Percentiles rank a stretch among this genome's conserved stretches.
phyloP scores from a whole-genome alignment of 2,113 vertebrate genomes.

The Cairina moschata region DNA sequence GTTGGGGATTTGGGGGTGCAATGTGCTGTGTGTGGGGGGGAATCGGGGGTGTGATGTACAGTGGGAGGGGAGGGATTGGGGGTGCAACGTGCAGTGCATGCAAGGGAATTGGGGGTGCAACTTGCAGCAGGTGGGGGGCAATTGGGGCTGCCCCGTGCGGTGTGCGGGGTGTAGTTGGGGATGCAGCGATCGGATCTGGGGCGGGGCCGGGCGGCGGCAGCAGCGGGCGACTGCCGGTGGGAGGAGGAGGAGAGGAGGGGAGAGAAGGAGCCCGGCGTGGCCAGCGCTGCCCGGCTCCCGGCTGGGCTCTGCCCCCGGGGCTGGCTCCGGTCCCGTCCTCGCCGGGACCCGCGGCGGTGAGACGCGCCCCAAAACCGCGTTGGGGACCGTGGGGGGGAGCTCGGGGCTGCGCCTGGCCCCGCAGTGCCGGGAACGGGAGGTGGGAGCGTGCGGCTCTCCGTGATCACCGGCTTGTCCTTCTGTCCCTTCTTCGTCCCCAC shows the following conservation, averaged over 20 bases:
- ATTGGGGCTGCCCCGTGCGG: too few relatives aligned
- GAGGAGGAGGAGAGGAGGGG: too few relatives aligned
- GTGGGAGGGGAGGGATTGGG: too few relatives aligned
- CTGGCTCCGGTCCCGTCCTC: not conserved
- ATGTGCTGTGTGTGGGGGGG: not conserved
- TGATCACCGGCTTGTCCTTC: not conserved
- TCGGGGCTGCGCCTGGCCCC: not conserved
- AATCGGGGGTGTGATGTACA: too few relatives aligned
- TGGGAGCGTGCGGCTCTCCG: fast-evolving
- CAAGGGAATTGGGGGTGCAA: too few relatives aligned
- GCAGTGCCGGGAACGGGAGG: not conserved
- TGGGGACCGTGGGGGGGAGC: not conserved
- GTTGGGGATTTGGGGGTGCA: too few relatives aligned
- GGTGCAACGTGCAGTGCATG: not conserved
- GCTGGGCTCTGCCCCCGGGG: not conserved
- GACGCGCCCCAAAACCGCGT: fast-evolving
- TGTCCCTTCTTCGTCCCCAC: not conserved
- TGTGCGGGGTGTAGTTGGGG: too few relatives aligned
- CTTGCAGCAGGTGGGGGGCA: too few relatives aligned
- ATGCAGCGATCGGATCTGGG: not conserved
- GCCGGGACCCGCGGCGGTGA: not conserved
- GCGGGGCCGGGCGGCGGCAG: not conserved
- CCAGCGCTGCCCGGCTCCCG: not conserved
- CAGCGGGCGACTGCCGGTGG: not conserved
- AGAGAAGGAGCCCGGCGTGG: not conserved